These are phyloP conservation scores for Lepus americanus DNA, from an alignment of 2,113 vertebrate species.

Conservation along the genomic window DNA sequence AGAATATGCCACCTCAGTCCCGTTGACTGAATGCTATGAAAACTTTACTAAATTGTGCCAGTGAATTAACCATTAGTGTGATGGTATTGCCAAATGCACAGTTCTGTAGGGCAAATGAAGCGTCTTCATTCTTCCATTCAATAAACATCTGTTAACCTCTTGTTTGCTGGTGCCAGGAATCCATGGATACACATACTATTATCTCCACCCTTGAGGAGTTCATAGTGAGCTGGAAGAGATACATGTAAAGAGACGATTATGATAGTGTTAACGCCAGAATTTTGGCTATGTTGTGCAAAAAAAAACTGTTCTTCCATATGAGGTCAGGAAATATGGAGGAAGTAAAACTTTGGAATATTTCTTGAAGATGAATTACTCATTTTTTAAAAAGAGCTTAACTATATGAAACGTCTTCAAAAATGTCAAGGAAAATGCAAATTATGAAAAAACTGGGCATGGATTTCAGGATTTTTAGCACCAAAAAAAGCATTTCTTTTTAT, in stretches of 20 bases:
- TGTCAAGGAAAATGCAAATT: no score
- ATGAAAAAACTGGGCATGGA: no score
- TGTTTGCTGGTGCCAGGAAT: not conserved
- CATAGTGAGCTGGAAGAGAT: not conserved
- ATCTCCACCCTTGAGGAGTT: not conserved
- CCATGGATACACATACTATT: not conserved
- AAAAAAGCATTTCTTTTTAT: no score
- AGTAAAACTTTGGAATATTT: not conserved
- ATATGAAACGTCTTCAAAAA: not conserved
- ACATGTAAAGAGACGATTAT: not conserved
- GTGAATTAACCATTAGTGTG: not conserved
- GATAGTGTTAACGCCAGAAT: not conserved
- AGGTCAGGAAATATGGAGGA: not conserved
- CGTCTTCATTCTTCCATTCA: not conserved
- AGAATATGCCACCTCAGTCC: not conserved
- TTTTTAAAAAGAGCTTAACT: not conserved
- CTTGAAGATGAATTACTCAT: not conserved
- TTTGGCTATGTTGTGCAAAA: not conserved
- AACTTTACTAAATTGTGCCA: not conserved
- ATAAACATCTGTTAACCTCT: not conserved
- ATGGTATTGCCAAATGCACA: not conserved
- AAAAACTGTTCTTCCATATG: not conserved
- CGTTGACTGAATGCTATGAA: not conserved
- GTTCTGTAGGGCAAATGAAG: not conserved
- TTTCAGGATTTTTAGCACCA: no score